Base-by-base conservation (phyloP, 2,113 vertebrate species). In the Dicentrarchus labrax region DNA sequence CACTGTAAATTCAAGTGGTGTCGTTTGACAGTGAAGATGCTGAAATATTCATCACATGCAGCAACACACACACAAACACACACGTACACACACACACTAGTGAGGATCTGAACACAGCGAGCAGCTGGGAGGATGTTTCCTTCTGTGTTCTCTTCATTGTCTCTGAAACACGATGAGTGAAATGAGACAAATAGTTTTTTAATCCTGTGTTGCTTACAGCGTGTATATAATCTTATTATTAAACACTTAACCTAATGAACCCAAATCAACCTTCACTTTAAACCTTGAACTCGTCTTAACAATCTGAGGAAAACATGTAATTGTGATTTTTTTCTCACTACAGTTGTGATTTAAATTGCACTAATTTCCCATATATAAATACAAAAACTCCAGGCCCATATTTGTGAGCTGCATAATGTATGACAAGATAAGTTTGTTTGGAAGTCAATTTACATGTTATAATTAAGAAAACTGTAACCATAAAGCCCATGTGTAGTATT, bases 41-140 rank as follows among this genome's bases (percentile, higher is more conserved):
- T 90, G 36, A 91, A 87, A 86, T 88, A 91, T 87, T 89, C 62
- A 88, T 17, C 61, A 45, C n/a, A n/a, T n/a, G n/a, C n/a, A n/a
- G n/a, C n/a, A n/a, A n/a, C n/a, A n/a, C n/a, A n/a, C n/a, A n/a
- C 21, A 61, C 30, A 53, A 56, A 74, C 75, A 61, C 50, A 30
- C 43, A 67, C 61, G 24, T 15, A 61, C 43, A 51, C 30, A 70
- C 17, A 22, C 54, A 74, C 76, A 74, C 56, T 36, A 43, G 57
- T 64, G 70, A 71, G 51, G 17, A 51, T 10, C 41, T 59, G 30
- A 67, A 57, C 8, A 22, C 62, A 24, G n/a, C 0, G 30, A 30
- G 30, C 30, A 30, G 30, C 30, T 30, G 30, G 30, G 30, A 24
- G 36, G 30, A 21, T 47, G 65, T 80, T 75, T 41, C 22, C 48